Conservation (phyloP, 1,140 invertebrate species). For the Caenorhabditis briggsae region DNA sequence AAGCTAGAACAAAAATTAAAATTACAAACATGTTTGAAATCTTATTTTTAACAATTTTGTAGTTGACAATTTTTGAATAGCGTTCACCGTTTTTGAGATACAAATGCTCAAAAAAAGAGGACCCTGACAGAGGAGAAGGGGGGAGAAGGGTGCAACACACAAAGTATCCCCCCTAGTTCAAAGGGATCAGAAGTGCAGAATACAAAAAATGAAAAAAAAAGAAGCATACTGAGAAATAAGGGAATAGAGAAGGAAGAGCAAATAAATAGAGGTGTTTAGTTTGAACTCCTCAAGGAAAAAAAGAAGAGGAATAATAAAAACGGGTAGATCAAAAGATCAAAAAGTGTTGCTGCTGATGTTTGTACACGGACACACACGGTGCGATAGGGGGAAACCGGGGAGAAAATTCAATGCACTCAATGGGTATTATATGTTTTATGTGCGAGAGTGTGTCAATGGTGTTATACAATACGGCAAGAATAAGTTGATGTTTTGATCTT, state of each 20-base stretch:
- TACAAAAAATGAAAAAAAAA: not conserved
- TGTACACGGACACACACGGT: not conserved
- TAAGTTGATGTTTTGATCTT: too few relatives aligned
- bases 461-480: too few relatives aligned
- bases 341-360: not conserved
- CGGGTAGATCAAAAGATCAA: constrained; percentile 1
- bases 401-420: not conserved
- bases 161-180: not conserved
- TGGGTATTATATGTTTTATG: too few relatives aligned
- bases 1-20: too few relatives aligned
- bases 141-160: too few relatives aligned
- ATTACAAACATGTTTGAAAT: too few relatives aligned
- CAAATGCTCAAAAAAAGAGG: too few relatives aligned
- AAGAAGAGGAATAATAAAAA: not conserved
- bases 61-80: too few relatives aligned
- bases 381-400: not conserved
- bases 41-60: too few relatives aligned
- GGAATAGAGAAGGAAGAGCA: not conserved
- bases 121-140: too few relatives aligned
- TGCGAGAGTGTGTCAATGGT: too few relatives aligned
- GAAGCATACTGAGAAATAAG: not conserved
- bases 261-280: constrained; percentile 26
- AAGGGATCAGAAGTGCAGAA: not conserved
- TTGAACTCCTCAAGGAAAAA: not conserved
- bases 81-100: too few relatives aligned